Evolutionary conservation across 2,797 vertebrate genomes (phyloP), one percentile per base, ranked within the genome.

Genomic region (Artibeus lituratus): DNA sequence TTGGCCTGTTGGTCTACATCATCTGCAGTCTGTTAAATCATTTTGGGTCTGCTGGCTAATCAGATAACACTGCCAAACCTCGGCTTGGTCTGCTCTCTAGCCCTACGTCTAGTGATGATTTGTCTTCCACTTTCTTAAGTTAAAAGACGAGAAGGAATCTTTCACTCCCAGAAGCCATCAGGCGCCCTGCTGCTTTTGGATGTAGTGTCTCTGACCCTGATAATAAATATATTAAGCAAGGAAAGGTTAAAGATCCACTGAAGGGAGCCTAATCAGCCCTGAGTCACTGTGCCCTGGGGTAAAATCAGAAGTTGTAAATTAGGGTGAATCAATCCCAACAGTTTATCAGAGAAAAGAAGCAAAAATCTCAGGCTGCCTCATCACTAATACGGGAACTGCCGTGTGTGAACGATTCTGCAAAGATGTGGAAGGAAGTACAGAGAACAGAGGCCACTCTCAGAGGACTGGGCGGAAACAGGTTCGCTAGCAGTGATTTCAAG

Each of bases 91-190:
- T 65, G 29, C 51, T 81, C 80, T 78, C 65, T 12, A 84, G n/a
- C 47, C 67, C 10, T n/a, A 67, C 51, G 83, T 94, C 51, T 88
- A 49, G 57, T 29, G 5, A 51, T 35, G 72, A 94, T 16, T 92
- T 70, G 29, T 97, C 81, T 90, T 94, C 80, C 72, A 94, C 44
- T 57, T 94, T 24, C 94, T 97, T 96, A 92, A 97, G 96, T 95
- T 89, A 94, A 87, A 80, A 18, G 15, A 22, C 72, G 87, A 87
- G 86, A 87, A 80, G 78, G 51, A 72, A 53, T 44, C 67, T 55
- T 91, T 93, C 55, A 87, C 73, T 95, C 49, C 74, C 55, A 97
- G 95, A 96, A 93, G 69, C 44, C 53, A 47, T 70, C 82, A 44
- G 11, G 39, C 76, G 87, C 80, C 73, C 82, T 84, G 65, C 29